Percentiles rank a stretch among this genome's conserved stretches.
Conservation (phyloP, 2,113 vertebrate genomes). For the Brachypodius melanocephalos region DNA sequence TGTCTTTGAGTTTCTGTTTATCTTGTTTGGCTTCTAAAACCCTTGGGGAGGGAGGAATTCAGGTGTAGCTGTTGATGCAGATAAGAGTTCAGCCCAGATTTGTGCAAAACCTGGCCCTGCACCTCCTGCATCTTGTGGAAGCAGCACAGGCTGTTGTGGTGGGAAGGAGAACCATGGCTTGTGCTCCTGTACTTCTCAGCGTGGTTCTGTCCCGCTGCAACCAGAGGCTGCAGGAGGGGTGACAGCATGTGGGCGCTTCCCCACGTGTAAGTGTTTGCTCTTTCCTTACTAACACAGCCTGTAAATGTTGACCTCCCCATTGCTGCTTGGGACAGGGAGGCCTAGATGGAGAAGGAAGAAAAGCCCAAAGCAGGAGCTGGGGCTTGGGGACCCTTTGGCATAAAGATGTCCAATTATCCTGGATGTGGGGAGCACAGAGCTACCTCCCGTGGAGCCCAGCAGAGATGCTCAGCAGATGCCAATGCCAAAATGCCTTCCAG, state of each 20-base stretch:
- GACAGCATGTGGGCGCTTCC: not conserved
- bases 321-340: not conserved
- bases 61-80: not conserved
- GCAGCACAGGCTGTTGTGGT: not conserved
- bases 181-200: accelerated
- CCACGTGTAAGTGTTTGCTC: accelerated
- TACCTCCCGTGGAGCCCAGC: not conserved
- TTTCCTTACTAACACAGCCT: accelerated
- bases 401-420: not conserved
- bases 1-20: not conserved
- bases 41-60: not conserved
- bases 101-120: not conserved
- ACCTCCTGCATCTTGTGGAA: not conserved
- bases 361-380: not conserved
- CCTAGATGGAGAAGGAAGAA: not conserved
- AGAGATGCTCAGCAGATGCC: not conserved
- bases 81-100: not conserved
- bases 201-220: accelerated
- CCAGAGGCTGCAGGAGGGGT: not conserved
- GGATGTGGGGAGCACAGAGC: not conserved
- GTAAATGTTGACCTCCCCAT: not conserved
- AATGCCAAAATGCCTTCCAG: not conserved
- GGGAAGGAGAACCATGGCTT: not conserved
- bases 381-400: not conserved
- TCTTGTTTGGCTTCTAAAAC: not conserved